Conservation (phyloP, 2,888 invertebrate genomes). For the Tricholauxania praeusta region DNA sequence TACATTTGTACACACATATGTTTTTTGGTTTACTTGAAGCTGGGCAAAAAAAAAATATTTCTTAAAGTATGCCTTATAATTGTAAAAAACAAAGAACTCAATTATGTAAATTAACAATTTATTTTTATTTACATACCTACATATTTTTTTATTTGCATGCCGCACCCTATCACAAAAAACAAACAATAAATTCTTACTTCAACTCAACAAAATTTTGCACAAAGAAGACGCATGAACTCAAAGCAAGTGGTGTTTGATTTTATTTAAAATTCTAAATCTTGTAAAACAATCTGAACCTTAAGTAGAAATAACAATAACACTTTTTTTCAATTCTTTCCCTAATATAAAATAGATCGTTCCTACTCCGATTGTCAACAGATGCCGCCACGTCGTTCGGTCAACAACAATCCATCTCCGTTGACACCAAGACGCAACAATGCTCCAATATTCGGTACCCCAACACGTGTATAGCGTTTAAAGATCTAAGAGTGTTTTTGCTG, state of each 20-base stretch:
- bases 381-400: slow-evolving; percentile 56
- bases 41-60: no score
- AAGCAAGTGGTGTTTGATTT: slow-evolving; percentile 36
- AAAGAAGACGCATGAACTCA: slow-evolving; percentile 30
- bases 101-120: no score
- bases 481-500: slow-evolving; percentile 52
- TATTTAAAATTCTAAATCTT: not conserved
- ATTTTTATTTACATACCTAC: no score
- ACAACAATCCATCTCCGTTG: slow-evolving; percentile 56
- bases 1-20: no score
- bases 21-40: no score
- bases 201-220: slow-evolving; percentile 28
- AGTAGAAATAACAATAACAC: not conserved
- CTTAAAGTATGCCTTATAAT: no score
- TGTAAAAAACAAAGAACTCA: no score
- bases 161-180: slow-evolving; percentile 23
- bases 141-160: slow-evolving; percentile 28
- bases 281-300: not conserved
- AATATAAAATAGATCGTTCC: slow-evolving; percentile 70
- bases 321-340: not conserved
- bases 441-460: slow-evolving; percentile 65
- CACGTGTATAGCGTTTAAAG: slow-evolving; percentile 66
- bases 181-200: slow-evolving; percentile 2
- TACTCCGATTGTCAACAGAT: slow-evolving; percentile 72
- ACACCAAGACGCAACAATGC: slow-evolving; percentile 58